phyloP scores from a whole-genome alignment of 2,113 vertebrate species.

The Atherinomorus stipes region DNA sequence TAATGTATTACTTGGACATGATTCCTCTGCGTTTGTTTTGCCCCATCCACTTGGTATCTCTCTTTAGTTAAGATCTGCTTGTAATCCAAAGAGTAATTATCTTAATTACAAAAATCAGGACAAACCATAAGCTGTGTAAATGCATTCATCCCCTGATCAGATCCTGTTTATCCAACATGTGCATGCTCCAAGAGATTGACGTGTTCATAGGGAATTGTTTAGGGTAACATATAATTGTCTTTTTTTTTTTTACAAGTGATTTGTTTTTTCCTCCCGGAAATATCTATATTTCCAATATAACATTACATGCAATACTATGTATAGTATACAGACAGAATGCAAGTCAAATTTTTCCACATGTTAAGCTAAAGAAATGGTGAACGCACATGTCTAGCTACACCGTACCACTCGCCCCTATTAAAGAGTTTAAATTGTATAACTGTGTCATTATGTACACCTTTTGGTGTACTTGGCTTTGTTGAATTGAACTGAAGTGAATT shows the following conservation, averaged over 20 bases:
- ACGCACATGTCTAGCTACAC: too few relatives aligned
- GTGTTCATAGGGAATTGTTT: not conserved
- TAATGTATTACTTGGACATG: not conserved
- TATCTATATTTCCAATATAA: not conserved
- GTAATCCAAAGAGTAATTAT: constrained; percentile 47
- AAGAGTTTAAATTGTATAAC: too few relatives aligned
- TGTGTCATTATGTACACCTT: not conserved
- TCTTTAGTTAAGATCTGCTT: constrained; percentile 12
- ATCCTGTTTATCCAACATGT: not conserved
- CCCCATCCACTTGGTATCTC: not conserved
- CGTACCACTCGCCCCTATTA: too few relatives aligned
- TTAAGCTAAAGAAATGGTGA: too few relatives aligned
- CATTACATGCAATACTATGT: too few relatives aligned
- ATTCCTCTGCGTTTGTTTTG: not conserved
- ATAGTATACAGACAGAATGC: not conserved
- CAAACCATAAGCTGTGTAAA: constrained; percentile 6
- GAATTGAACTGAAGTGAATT: not conserved
- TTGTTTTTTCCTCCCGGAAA: not conserved
- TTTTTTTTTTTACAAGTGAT: too few relatives aligned
- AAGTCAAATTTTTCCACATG: not conserved
- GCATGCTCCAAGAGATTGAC: not conserved
- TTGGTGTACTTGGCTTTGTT: not conserved
- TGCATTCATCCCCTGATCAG: not conserved
- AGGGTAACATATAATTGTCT: not conserved
- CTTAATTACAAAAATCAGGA: constrained; percentile 26